A percentile compares a stretch with the other conserved stretches of the same genome.
These are phyloP conservation scores for Ectropis crepuscularia DNA, from an alignment of 2,888 invertebrate genomes.

Conservation along the genomic window DNA sequence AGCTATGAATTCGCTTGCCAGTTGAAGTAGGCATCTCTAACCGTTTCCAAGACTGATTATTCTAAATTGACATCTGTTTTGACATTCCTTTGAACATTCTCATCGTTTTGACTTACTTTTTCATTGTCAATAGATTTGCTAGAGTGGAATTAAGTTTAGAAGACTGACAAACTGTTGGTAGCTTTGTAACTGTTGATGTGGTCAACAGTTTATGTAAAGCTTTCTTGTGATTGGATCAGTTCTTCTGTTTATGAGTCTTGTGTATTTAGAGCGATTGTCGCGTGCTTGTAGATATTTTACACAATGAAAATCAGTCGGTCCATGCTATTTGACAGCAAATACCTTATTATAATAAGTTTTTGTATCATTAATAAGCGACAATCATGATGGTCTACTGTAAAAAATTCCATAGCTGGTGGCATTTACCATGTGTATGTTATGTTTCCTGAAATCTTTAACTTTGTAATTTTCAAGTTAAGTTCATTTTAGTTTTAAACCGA, in stretches of 20 bases:
- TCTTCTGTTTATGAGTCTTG: conserved; percentile 31
- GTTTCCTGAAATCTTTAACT: conserved; percentile 72
- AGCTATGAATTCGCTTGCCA: conserved; percentile 47
- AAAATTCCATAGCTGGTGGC: conserved; percentile 15
- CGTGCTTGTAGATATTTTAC: not conserved
- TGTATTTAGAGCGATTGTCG: conserved; percentile 23
- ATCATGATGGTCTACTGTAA: not conserved
- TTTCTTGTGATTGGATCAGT: conserved; percentile 50
- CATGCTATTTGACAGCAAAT: not conserved
- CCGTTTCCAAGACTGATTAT: conserved; percentile 82
- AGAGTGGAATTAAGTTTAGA: conserved; percentile 58
- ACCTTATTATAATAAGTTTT: not conserved
- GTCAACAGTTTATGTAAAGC: conserved; percentile 74
- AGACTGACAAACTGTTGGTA: conserved; percentile 64
- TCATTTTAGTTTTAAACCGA: conserved; percentile 63
- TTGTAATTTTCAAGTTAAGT: conserved; percentile 67
- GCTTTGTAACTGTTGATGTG: conserved; percentile 75
- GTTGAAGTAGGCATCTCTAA: conserved; percentile 56
- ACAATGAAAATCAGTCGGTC: too few relatives aligned
- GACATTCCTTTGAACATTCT: conserved; percentile 72
- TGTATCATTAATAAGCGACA: not conserved
- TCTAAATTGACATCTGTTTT: conserved; percentile 75
- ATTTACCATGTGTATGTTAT: conserved; percentile 27
- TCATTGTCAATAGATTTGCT: conserved; percentile 56
- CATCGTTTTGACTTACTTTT: conserved; percentile 44